Evolutionary conservation across 2,113 vertebrate species (phyloP).

Genomic region (Eira barbara): DNA sequence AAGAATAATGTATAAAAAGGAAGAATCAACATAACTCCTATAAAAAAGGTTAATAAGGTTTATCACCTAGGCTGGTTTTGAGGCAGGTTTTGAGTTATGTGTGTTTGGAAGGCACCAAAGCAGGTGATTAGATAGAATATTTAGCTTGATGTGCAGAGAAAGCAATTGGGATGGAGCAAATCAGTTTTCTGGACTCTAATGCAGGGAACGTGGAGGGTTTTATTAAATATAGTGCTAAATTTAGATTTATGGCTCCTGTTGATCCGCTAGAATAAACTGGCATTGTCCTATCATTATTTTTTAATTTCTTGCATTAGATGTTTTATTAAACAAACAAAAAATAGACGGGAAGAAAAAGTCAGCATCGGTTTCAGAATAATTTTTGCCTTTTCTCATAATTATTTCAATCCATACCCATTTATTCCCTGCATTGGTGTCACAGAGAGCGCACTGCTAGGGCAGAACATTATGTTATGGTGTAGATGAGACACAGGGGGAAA

Average conservation of each 20-base stretch:
- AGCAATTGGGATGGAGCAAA: neutral
- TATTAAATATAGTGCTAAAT: slow-evolving; percentile 61
- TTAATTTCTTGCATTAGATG: slow-evolving; percentile 40
- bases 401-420: neutral
- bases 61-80: neutral
- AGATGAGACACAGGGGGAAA: neutral
- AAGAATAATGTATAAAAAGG: neutral
- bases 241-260: slow-evolving; percentile 44
- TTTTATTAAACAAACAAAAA: slow-evolving; percentile 46
- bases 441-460: neutral
- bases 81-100: neutral
- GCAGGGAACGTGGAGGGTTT: slow-evolving; percentile 7
- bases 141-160: neutral
- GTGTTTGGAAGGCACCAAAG: neutral
- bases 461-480: neutral
- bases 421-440: neutral
- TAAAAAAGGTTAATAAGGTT: neutral
- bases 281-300: slow-evolving; percentile 49
- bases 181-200: slow-evolving; percentile 34
- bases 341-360: neutral
- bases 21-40: neutral
- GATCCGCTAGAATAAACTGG: slow-evolving; percentile 1
- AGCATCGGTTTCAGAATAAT: neutral
- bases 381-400: slow-evolving; percentile 37
- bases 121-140: neutral